Conservation (phyloP, 1,140 invertebrate genomes). For the Rhizoglyphus robini region DNA sequence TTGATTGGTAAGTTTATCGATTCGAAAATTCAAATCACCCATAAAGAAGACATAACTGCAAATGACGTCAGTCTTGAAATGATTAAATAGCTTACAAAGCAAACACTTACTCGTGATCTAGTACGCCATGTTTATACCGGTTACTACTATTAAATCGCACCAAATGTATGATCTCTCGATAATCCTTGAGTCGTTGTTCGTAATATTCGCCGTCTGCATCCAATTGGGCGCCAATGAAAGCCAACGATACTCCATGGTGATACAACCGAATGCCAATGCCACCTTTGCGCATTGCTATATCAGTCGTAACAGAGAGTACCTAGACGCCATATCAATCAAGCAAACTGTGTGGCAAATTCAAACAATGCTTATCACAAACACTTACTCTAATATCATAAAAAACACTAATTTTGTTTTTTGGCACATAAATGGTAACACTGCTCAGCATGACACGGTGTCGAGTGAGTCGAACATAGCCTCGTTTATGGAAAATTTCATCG, state of each 20-base stretch:
- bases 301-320: not conserved
- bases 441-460: not conserved
- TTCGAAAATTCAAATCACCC: constrained; percentile 10
- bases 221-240: constrained; percentile 4
- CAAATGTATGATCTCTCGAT: not conserved
- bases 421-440: not conserved
- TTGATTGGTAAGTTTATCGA: not conserved
- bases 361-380: not conserved
- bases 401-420: not conserved
- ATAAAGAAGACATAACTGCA: not conserved
- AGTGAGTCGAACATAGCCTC: not conserved
- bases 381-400: not conserved
- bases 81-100: not conserved
- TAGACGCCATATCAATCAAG: not conserved
- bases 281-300: not conserved
- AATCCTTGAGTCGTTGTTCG: constrained; percentile 2
- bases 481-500: not conserved
- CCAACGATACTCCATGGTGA: not conserved
- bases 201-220: not conserved
- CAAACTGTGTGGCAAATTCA: not conserved
- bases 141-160: not conserved
- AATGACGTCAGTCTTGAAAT: not conserved
- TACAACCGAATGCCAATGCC: not conserved
- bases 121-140: not conserved
- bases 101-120: not conserved